These are phyloP conservation scores for Equus przewalskii DNA, from an alignment of 2,113 vertebrate genomes.

Conservation along the genomic window DNA sequence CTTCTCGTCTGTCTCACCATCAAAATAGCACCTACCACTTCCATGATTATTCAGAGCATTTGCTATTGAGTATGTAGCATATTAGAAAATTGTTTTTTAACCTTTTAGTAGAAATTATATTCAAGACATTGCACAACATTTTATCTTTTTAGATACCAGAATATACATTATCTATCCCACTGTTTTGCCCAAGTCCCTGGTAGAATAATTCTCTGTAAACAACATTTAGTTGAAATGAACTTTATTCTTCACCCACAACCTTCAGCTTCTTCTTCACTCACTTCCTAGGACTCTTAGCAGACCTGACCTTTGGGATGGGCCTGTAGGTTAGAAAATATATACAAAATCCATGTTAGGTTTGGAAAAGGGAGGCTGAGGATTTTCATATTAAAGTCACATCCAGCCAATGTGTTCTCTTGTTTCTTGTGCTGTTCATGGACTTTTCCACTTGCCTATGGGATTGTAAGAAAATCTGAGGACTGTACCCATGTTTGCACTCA, in stretches of 20 bases:
- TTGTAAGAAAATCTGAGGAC: background rate
- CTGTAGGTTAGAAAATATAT: background rate
- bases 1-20: slow-evolving; percentile 29
- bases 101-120: background rate
- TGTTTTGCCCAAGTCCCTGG: background rate
- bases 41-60: background rate
- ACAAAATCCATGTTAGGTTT: background rate
- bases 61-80: background rate
- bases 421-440: background rate
- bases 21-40: background rate
- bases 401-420: background rate
- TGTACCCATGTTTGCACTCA: background rate
- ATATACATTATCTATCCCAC: accelerated
- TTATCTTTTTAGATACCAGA: background rate
- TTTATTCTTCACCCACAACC: background rate
- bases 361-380: background rate
- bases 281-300: background rate
- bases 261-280: background rate
- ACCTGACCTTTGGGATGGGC: background rate
- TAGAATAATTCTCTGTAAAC: background rate
- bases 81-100: background rate
- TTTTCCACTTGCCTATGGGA: too few relatives aligned
- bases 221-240: background rate
- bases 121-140: background rate
- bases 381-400: background rate